phyloP scores from a whole-genome alignment of 2,888 invertebrate species.

The Drosophila putrida region DNA sequence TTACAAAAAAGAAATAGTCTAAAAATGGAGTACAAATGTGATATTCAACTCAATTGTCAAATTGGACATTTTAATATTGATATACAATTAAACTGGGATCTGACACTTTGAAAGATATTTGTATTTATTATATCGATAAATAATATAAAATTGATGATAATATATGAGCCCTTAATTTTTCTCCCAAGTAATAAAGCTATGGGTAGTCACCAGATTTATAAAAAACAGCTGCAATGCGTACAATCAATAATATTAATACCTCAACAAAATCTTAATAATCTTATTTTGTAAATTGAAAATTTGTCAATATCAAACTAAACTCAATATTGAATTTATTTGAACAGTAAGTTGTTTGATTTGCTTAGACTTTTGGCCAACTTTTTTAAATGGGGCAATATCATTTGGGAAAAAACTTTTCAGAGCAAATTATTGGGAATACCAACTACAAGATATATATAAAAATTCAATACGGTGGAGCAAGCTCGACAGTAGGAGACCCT shows the following conservation, averaged over 20 bases:
- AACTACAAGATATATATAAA: background rate
- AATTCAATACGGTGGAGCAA: no score
- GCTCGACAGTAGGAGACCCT: no score
- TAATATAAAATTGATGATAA: background rate
- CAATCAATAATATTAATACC: background rate
- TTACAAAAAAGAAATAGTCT: no score
- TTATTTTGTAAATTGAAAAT: background rate
- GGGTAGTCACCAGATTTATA: no score
- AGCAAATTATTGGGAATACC: slow-evolving; percentile 19
- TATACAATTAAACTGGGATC: no score
- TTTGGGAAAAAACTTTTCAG: slow-evolving; percentile 11
- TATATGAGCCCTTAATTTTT: background rate
- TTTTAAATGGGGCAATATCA: slow-evolving; percentile 15
- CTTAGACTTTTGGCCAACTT: background rate
- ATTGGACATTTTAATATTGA: no score
- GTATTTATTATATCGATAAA: background rate
- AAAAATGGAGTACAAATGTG: no score
- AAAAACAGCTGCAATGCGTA: no score
- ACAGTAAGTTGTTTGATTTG: slow-evolving; percentile 28
- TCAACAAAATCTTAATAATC: background rate
- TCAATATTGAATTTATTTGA: slow-evolving; percentile 15
- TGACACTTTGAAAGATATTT: no score
- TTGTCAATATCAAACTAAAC: background rate
- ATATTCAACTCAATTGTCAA: no score
- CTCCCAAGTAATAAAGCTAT: background rate